phyloP scores from a whole-genome alignment of 37 sponge, comb jelly and placozoan species.

The Chondrosia reniformis region DNA sequence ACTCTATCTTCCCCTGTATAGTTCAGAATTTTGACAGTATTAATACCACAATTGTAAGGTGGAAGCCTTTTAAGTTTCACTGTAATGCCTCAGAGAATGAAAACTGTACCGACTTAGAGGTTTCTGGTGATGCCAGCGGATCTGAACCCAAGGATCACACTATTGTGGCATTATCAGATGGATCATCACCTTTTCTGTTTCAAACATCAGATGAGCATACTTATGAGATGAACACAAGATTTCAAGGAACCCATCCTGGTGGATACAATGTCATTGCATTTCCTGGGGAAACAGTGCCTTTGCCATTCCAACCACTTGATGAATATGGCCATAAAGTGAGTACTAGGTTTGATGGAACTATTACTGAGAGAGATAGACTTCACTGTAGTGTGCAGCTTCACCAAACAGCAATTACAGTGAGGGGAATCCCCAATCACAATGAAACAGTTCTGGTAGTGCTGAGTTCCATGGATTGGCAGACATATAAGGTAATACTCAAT shows the following conservation, averaged over 20 bases:
- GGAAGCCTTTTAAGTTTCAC: constrained; percentile 11
- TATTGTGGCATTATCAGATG: background rate
- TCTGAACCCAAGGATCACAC: background rate
- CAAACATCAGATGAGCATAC: constrained; percentile 26
- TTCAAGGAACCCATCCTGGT: background rate
- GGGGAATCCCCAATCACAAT: background rate
- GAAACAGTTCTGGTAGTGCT: background rate
- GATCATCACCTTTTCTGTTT: constrained; percentile 2
- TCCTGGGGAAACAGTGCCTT: constrained; percentile 28
- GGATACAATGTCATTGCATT: background rate
- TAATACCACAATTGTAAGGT: constrained; percentile 16
- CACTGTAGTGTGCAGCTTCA: background rate
- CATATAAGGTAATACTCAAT: background rate
- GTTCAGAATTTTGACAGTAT: background rate
- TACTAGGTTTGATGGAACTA: background rate
- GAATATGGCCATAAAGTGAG: constrained; percentile 13
- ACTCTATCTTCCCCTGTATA: constrained; percentile 48
- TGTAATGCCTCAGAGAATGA: background rate
- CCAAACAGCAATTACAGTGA: background rate
- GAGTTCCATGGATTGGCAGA: background rate
- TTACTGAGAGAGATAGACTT: background rate
- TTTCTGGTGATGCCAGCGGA: constrained; percentile 13
- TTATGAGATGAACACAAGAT: background rate
- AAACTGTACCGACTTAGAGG: background rate
- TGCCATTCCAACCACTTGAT: constrained; percentile 26